Conservation (phyloP, 1,140 invertebrate species). For the Heliconius hermathena region DNA sequence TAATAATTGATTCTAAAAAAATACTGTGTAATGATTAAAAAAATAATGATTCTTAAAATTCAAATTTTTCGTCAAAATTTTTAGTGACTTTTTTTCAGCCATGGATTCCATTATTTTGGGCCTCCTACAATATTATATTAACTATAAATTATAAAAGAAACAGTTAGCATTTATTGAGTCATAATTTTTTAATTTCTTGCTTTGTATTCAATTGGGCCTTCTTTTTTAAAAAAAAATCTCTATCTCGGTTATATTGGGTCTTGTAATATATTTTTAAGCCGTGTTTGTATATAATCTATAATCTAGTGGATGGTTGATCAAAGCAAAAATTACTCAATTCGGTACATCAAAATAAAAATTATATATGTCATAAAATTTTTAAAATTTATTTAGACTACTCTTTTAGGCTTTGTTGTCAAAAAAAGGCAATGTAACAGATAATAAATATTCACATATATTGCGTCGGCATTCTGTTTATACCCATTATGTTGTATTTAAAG, state of each 20-base stretch:
- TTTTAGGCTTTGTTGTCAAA: background rate
- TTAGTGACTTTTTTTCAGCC: background rate
- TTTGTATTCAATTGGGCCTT: too few species aligned
- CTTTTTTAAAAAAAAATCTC: too few species aligned
- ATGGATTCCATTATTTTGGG: background rate
- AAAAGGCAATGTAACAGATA: background rate
- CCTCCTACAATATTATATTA: background rate
- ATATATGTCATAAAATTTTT: background rate
- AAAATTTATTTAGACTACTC: background rate
- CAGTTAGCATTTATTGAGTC: background rate
- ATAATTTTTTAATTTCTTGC: too few species aligned
- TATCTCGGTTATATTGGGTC: too few species aligned
- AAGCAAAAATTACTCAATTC: background rate
- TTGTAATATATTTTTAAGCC: too few species aligned
- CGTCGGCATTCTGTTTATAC: background rate
- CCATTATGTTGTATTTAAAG: conserved; percentile 22
- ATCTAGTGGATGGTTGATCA: too few species aligned
- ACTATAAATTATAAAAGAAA: too few species aligned
- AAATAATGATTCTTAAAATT: background rate
- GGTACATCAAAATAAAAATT: background rate
- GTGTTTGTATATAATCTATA: too few species aligned
- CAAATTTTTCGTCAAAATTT: background rate
- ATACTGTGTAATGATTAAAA: background rate
- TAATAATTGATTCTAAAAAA: background rate
- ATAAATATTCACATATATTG: background rate